Evolutionary conservation across 2,888 invertebrate species (phyloP).

Genomic region (Plebejus melissa): DNA sequence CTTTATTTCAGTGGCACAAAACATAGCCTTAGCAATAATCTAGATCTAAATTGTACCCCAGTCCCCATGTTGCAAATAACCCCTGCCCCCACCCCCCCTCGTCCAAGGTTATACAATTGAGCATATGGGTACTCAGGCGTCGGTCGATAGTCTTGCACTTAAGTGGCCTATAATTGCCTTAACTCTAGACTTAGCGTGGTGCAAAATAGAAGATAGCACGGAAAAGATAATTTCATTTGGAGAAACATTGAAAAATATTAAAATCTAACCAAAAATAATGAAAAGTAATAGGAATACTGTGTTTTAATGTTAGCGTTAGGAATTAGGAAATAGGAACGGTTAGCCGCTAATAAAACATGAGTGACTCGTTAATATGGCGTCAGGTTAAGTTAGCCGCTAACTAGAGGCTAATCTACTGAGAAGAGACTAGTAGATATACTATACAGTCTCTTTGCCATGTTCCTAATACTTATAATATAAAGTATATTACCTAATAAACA

Average conservation of each 20-base stretch:
- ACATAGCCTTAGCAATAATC: neutral
- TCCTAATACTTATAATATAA: no score
- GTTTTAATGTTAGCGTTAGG: no score
- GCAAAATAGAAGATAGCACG: constrained; percentile 33
- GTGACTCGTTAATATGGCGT: no score
- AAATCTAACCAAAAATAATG: neutral
- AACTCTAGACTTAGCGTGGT: constrained; percentile 37
- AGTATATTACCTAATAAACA: no score
- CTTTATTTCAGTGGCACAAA: neutral
- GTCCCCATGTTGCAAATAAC: neutral
- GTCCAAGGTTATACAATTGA: neutral
- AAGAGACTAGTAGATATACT: no score
- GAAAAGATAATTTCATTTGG: neutral
- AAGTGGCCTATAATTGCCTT: constrained; percentile 46
- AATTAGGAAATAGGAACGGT: no score
- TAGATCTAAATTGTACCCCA: constrained; percentile 4
- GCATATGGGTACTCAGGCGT: constrained; percentile 10
- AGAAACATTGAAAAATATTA: neutral
- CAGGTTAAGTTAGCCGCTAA: no score
- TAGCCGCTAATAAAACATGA: no score
- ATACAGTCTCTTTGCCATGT: no score
- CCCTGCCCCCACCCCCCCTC: neutral
- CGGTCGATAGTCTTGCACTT: constrained; percentile 32
- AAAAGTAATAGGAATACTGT: no score
- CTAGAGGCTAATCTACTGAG: no score